Percentiles rank a stretch among this genome's conserved stretches.
phyloP scores from a whole-genome alignment of 2,888 invertebrate species.

The Agriopis leucophaearia region DNA sequence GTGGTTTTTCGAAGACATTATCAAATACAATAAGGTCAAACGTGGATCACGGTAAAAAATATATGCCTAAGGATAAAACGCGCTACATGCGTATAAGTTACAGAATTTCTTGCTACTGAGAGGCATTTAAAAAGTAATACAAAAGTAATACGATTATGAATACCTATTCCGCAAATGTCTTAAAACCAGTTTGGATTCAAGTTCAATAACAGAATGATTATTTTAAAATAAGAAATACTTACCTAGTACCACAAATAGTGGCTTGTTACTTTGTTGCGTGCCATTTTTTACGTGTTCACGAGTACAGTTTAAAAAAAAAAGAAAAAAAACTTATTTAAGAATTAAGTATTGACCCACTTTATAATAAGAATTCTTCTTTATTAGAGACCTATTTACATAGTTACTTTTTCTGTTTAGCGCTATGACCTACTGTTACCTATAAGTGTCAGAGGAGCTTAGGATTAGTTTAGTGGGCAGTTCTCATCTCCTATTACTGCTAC shows the following conservation, averaged over 20 bases:
- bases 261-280: constrained; percentile 34
- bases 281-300: constrained; percentile 18
- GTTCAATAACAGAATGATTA: constrained; percentile 13
- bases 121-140: constrained; percentile 2
- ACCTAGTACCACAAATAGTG: constrained; percentile 4
- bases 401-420: not conserved
- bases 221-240: constrained; percentile 16
- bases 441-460: too few species aligned
- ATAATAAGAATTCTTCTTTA: not conserved
- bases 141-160: constrained; percentile 11
- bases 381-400: not conserved
- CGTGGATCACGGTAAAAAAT: not conserved
- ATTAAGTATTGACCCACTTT: constrained; percentile 3
- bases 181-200: constrained; percentile 9
- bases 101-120: not conserved
- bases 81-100: not conserved
- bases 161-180: constrained; percentile 9
- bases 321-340: not conserved
- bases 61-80: not conserved
- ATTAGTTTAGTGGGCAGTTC: too few species aligned
- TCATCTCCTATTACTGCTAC: too few species aligned
- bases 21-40: too few species aligned
- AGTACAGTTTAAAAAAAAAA: constrained; percentile 3
- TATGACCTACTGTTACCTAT: not conserved
- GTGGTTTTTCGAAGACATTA: too few species aligned